Conservation (phyloP, 2,113 vertebrate species). For the Eretmochelys imbricata region DNA sequence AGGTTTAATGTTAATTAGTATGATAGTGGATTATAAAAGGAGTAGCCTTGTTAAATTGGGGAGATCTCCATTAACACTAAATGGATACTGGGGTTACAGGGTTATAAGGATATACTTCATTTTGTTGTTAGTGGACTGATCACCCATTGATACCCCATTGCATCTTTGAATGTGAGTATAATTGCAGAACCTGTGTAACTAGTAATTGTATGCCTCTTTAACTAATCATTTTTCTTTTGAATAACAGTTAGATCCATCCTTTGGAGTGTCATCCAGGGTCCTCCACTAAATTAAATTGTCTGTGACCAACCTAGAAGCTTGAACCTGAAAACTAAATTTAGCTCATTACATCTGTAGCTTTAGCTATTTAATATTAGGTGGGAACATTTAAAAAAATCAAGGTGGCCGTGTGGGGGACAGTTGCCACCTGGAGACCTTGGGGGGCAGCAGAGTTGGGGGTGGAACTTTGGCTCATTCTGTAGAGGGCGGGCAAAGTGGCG, state of each 20-base stretch:
- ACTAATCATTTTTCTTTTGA: not conserved
- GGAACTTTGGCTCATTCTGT: fast-evolving
- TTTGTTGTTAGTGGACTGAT: not conserved
- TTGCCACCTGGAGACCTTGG: not conserved
- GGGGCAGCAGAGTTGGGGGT: not conserved
- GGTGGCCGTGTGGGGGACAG: not conserved
- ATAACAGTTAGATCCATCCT: not conserved
- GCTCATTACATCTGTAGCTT: not conserved
- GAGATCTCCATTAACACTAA: not conserved
- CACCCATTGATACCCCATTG: not conserved
- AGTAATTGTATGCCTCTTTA: not conserved
- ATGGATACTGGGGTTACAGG: not conserved
- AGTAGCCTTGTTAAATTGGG: not conserved
- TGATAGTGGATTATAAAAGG: not conserved
- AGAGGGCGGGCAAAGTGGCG: fast-evolving
- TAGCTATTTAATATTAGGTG: not conserved
- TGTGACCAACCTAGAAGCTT: not conserved
- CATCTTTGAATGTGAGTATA: not conserved
- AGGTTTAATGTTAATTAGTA: not conserved
- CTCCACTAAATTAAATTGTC: not conserved
- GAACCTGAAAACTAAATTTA: not conserved
- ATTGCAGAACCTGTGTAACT: not conserved
- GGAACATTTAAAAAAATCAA: not conserved
- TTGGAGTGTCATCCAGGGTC: not conserved
- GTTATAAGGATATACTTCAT: not conserved